phyloP scores from a whole-genome alignment of 2,797 vertebrate genomes.

The Poecile montanus region DNA sequence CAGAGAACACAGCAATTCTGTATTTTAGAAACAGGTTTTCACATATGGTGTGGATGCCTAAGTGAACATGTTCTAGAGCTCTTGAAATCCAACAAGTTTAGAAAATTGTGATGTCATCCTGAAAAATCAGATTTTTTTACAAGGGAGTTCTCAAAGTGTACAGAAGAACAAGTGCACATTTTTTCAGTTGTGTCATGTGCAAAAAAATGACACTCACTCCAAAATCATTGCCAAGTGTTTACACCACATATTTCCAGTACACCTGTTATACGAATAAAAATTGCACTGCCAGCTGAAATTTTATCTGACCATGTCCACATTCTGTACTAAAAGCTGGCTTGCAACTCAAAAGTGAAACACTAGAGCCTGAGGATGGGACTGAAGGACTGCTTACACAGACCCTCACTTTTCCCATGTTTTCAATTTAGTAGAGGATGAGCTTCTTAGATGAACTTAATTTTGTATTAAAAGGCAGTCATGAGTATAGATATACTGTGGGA shows the following conservation, averaged over 20 bases:
- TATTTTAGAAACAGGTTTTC: background rate
- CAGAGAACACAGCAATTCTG: background rate
- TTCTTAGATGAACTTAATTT: background rate
- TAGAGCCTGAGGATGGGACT: background rate
- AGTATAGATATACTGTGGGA: background rate
- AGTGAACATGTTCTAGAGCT: background rate
- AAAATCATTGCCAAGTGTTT: background rate
- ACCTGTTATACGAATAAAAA: slow-evolving; percentile 23
- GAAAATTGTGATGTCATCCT: background rate
- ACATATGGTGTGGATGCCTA: background rate
- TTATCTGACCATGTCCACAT: background rate
- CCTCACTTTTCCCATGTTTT: background rate
- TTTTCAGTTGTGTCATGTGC: background rate
- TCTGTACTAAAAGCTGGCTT: slow-evolving; percentile 18
- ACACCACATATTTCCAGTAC: background rate
- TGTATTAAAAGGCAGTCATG: background rate
- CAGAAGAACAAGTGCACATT: background rate
- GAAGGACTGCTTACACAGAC: background rate
- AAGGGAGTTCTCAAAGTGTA: background rate
- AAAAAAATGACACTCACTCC: background rate
- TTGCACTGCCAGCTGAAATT: background rate
- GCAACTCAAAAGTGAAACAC: background rate
- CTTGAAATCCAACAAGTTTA: background rate
- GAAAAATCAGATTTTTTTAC: background rate
- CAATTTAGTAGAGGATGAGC: background rate